A percentile compares a stretch with the other conserved stretches of the same genome.
phyloP scores from a whole-genome alignment of 2,113 vertebrate genomes.

The Reinhardtius hippoglossoides region DNA sequence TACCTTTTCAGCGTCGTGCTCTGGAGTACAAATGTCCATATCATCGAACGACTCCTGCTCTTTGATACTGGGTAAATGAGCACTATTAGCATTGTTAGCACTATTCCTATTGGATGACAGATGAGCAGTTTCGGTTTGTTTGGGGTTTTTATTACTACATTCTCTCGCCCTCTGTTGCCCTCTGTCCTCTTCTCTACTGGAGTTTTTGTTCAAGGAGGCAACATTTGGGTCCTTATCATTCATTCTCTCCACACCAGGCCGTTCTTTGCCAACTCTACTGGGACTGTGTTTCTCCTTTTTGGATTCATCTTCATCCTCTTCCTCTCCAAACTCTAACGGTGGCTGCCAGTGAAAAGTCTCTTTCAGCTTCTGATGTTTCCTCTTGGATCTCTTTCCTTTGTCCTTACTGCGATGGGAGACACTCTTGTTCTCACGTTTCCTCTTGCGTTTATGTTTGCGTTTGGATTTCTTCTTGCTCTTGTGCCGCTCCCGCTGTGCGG shows the following conservation, averaged over 20 bases:
- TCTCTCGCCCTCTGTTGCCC: slow-evolving; percentile 39
- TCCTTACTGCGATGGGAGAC: slow-evolving; percentile 82
- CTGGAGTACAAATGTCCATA: slow-evolving; percentile 92
- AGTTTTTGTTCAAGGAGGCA: slow-evolving; percentile 43
- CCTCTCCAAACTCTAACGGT: slow-evolving; percentile 94
- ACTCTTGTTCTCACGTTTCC: slow-evolving; percentile 78
- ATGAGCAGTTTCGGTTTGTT: slow-evolving; percentile 44
- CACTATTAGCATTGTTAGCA: slow-evolving; percentile 38
- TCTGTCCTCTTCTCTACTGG: slow-evolving; percentile 48
- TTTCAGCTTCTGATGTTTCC: slow-evolving; percentile 90
- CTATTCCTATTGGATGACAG: slow-evolving; percentile 58
- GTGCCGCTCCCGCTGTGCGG: slow-evolving; percentile 64
- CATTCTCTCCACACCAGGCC: slow-evolving; percentile 37
- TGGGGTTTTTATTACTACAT: slow-evolving; percentile 53
- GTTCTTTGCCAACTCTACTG: slow-evolving; percentile 32
- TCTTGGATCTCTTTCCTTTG: slow-evolving; percentile 90
- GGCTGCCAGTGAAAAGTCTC: slow-evolving; percentile 96
- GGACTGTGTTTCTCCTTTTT: slow-evolving; percentile 70
- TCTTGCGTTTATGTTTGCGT: slow-evolving; percentile 85
- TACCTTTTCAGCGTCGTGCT: slow-evolving; percentile 78
- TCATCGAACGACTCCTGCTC: slow-evolving; percentile 85
- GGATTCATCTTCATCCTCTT: slow-evolving; percentile 87
- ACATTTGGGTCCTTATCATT: slow-evolving; percentile 26
- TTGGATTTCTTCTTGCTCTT: slow-evolving; percentile 86
- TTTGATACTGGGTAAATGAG: slow-evolving; percentile 41